phyloP scores from a whole-genome alignment of 30 jellyfish, hydroid and myxozoan genomes.

The Aurelia aurita region DNA sequence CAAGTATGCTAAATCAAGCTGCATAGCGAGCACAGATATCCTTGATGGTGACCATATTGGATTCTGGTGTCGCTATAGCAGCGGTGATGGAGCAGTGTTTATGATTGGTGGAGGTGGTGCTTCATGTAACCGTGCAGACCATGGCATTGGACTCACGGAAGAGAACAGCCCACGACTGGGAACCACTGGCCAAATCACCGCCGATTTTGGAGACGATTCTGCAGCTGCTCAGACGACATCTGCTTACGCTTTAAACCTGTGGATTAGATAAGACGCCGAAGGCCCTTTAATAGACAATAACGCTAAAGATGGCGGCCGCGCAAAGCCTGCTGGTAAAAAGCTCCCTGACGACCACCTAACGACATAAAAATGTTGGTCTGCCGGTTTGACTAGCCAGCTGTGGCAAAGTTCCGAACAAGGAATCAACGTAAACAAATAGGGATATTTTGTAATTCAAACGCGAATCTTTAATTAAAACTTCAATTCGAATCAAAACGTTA shows the following conservation, averaged over 20 bases:
- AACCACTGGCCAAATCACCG: not conserved
- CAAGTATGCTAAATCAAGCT: constrained; percentile 29
- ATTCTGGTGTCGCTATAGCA: constrained; percentile 58
- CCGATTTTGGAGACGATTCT: constrained; percentile 49
- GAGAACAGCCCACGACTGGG: constrained; percentile 40
- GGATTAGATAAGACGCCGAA: constrained; percentile 25
- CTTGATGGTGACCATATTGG: constrained; percentile 53
- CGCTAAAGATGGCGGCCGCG: no score
- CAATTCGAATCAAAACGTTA: no score
- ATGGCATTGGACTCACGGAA: constrained; percentile 70
- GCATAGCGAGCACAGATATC: constrained; percentile 15
- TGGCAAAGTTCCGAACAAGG: no score
- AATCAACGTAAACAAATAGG: no score
- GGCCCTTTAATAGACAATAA: no score
- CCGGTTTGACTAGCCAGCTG: no score
- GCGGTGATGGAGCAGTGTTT: constrained; percentile 68
- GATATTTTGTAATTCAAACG: no score
- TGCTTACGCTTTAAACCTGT: constrained; percentile 58
- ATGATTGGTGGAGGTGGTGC: constrained; percentile 75
- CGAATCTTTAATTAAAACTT: no score
- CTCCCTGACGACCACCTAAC: no score
- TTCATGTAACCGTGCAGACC: constrained; percentile 62
- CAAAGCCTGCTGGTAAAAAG: no score
- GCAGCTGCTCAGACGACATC: not conserved
- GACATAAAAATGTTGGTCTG: no score